Percentiles rank a stretch among this genome's conserved stretches.
Conservation (phyloP, 2,797 vertebrate species). For the Spondyliosoma cantharus region DNA sequence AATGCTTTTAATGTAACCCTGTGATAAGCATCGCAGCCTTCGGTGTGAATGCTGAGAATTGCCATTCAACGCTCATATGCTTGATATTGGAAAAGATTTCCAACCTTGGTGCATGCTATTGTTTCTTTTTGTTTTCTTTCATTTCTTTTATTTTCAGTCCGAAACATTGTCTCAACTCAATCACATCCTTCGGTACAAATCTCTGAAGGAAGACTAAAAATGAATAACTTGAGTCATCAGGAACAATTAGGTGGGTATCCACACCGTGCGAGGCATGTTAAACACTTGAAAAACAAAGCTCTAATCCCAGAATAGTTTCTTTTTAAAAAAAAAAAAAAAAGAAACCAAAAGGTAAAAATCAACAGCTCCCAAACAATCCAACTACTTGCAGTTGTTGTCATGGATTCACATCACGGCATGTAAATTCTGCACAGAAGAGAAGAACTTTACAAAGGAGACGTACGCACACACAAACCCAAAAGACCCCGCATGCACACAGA, state of each 20-base stretch:
- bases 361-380: not conserved
- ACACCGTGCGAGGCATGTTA: not conserved
- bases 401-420: not conserved
- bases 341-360: not conserved
- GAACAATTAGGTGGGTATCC: not conserved
- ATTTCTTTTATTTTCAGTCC: not conserved
- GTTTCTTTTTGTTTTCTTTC: not conserved
- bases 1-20: not conserved
- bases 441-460: not conserved
- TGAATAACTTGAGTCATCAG: not conserved
- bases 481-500: not conserved
- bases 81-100: not conserved
- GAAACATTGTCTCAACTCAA: no score
- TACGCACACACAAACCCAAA: not conserved
- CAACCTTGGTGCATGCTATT: not conserved
- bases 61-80: no score
- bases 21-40: not conserved
- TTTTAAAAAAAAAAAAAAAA: not conserved
- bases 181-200: not conserved
- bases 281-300: not conserved
- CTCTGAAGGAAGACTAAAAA: not conserved
- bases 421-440: not conserved
- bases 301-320: not conserved
- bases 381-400: accelerated
- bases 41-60: not conserved